A percentile compares a stretch with the other conserved stretches of the same genome.
Conservation (phyloP, 2,797 vertebrate species). For the Yasuhikotakia modesta region DNA sequence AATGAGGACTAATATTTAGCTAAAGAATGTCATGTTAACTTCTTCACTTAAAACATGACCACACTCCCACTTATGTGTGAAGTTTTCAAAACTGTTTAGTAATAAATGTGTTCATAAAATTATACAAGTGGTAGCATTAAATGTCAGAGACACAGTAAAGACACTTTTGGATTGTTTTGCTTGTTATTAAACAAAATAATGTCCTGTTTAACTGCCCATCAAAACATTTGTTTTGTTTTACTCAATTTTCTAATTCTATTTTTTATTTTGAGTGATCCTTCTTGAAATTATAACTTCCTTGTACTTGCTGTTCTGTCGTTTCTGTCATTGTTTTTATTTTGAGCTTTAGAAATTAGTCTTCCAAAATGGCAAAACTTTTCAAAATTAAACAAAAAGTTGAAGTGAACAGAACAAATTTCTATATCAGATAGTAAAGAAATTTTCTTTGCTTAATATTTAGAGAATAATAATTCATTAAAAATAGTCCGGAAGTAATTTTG, state of each 20-base stretch:
- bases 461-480: constrained; percentile 85
- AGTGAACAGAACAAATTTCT: neutral
- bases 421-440: neutral
- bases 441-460: constrained; percentile 83
- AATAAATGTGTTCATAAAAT: neutral
- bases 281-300: no score
- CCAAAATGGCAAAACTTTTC: no score
- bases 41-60: constrained; percentile 30
- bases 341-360: neutral
- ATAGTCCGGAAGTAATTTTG: constrained; percentile 91
- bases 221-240: no score
- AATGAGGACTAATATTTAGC: constrained; percentile 44
- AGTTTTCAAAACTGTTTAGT: neutral
- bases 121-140: no score
- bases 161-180: no score
- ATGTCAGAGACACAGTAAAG: no score
- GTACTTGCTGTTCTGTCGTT: no score
- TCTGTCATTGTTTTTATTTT: neutral
- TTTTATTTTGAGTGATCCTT: no score
- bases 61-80: neutral
- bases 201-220: no score
- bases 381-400: no score
- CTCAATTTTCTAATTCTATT: no score
- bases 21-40: constrained; percentile 17
- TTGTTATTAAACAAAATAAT: no score